Percentiles rank a stretch among this genome's conserved stretches.
These are phyloP conservation scores for Myopa tessellatipennis DNA, from an alignment of 2,888 invertebrate species.

Conservation along the genomic window DNA sequence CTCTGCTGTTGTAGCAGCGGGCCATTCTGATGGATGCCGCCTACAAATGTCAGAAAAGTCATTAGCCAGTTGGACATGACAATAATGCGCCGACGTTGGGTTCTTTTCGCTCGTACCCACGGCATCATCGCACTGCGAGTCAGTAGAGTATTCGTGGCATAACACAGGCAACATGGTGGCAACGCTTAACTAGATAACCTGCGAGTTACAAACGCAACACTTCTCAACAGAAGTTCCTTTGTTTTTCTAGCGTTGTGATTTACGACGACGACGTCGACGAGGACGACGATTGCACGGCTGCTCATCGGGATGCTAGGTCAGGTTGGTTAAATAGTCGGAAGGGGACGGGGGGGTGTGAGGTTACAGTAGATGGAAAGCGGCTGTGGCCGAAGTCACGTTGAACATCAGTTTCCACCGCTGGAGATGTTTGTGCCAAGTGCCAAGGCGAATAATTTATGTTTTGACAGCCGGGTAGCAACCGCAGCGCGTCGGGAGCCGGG, in stretches of 20 bases:
- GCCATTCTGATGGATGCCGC: constrained; percentile 18
- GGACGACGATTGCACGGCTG: neutral
- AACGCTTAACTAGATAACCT: constrained; percentile 4
- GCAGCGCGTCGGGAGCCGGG: neutral
- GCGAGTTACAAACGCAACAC: neutral
- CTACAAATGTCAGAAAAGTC: constrained; percentile 37
- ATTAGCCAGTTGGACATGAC: constrained; percentile 38
- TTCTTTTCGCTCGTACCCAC: neutral
- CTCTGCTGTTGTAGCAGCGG: neutral
- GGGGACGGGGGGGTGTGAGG: neutral
- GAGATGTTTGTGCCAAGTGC: constrained; percentile 1
- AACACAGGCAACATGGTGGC: constrained; percentile 3
- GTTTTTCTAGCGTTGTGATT: neutral
- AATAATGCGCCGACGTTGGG: constrained; percentile 18
- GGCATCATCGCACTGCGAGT: neutral
- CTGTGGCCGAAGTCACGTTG: neutral
- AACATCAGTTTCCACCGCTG: neutral
- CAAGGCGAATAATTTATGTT: constrained; percentile 28
- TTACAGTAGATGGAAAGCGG: neutral
- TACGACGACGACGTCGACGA: neutral
- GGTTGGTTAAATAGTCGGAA: neutral
- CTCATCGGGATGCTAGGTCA: neutral
- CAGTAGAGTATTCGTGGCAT: no score
- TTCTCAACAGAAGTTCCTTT: neutral
- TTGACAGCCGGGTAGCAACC: constrained; percentile 23